A percentile compares a stretch with the other conserved stretches of the same genome.
Evolutionary conservation across 2,888 invertebrate genomes (phyloP).

Genomic region (Lycocerus yunnanus): DNA sequence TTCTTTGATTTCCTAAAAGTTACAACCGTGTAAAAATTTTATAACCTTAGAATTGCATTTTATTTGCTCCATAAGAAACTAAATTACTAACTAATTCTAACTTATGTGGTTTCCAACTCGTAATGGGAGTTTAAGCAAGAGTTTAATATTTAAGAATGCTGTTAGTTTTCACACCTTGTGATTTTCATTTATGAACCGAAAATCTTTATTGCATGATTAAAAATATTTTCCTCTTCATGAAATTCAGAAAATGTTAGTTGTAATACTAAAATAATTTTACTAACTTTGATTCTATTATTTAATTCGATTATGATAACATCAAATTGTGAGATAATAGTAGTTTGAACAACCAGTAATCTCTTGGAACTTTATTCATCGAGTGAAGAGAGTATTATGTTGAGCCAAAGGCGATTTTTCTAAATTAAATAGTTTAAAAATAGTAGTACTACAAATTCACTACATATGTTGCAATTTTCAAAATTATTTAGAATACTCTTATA

Average conservation of each 20-base stretch:
- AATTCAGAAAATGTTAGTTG: neutral
- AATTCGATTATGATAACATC: neutral
- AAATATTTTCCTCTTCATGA: neutral
- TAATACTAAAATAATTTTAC: neutral
- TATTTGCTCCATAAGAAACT: neutral
- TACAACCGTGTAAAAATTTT: neutral
- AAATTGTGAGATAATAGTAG: no score
- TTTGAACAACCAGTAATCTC: no score
- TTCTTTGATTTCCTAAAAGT: neutral
- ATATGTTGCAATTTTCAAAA: no score
- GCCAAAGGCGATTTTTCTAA: no score
- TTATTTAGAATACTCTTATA: no score
- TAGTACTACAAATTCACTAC: no score
- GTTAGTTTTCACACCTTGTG: slow-evolving; percentile 1
- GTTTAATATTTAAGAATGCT: neutral
- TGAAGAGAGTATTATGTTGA: no score
- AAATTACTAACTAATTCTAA: neutral
- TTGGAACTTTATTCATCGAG: no score
- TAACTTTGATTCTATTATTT: neutral
- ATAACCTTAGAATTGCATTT: neutral
- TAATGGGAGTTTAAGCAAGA: slow-evolving; percentile 1
- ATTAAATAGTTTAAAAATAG: no score
- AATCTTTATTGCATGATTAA: neutral
- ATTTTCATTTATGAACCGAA: slow-evolving; percentile 1
- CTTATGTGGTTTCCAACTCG: neutral